These are phyloP conservation scores for Campylomormyrus numenius DNA, from an alignment of 2,113 vertebrate species.

Conservation along the genomic window DNA sequence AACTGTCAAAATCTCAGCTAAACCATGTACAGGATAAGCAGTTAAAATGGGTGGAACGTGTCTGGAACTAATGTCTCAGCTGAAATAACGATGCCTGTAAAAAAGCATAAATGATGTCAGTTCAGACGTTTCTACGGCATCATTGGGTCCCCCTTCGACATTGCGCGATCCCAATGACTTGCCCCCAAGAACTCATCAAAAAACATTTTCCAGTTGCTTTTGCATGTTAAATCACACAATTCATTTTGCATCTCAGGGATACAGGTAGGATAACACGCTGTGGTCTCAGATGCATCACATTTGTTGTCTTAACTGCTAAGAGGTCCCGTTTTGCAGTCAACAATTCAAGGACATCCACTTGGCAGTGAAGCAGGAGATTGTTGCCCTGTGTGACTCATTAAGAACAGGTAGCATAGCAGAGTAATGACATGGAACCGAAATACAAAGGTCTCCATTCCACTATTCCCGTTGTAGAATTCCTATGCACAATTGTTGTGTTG, in stretches of 20 bases:
- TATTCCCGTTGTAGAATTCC: not conserved
- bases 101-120: not conserved
- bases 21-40: not conserved
- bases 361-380: not conserved
- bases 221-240: not conserved
- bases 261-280: not conserved
- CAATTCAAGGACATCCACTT: not conserved
- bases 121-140: not conserved
- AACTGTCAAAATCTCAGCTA: not conserved
- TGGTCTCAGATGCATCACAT: not conserved
- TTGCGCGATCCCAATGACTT: not conserved
- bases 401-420: not conserved
- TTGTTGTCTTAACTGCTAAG: not conserved
- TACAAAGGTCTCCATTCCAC: not conserved
- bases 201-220: not conserved
- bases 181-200: not conserved
- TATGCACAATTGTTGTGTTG: not conserved
- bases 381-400: not conserved
- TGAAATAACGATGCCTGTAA: not conserved
- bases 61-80: not conserved
- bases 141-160: not conserved
- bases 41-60: not conserved
- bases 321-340: not conserved
- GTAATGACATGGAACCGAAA: not conserved
- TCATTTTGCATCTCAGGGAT: not conserved